phyloP scores from a whole-genome alignment of 2,888 invertebrate genomes.

The Opisthograptis luteolata region DNA sequence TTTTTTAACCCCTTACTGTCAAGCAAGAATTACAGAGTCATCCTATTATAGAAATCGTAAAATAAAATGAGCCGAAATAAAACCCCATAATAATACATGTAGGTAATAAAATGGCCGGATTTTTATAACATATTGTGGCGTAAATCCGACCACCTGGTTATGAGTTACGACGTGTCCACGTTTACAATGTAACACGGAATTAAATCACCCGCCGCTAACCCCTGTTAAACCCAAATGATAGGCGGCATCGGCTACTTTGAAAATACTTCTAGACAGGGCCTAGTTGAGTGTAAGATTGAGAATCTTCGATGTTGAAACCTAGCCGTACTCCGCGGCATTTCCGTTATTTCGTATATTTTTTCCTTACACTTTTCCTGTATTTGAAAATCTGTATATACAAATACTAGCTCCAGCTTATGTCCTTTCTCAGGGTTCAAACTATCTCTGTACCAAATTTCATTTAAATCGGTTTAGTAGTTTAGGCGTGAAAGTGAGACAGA shows the following conservation, averaged over 20 bases:
- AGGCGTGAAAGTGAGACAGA: too few species aligned
- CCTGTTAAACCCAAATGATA: background rate
- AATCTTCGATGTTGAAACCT: too few species aligned
- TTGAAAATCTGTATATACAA: too few species aligned
- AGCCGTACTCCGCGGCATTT: too few species aligned
- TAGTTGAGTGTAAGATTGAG: too few species aligned
- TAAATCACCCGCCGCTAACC: conserved; percentile 43
- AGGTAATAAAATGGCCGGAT: conserved; percentile 58
- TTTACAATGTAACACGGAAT: conserved; percentile 52
- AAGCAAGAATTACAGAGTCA: background rate
- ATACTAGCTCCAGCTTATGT: too few species aligned
- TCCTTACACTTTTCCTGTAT: too few species aligned
- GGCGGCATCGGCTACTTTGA: background rate
- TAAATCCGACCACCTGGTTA: conserved; percentile 64
- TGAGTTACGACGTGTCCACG: conserved; percentile 54
- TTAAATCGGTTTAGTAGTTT: too few species aligned
- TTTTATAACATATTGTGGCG: conserved; percentile 68
- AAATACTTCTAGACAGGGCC: too few species aligned
- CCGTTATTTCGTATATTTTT: too few species aligned
- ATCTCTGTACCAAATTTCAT: too few species aligned
- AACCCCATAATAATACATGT: conserved; percentile 46
- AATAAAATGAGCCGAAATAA: conserved; percentile 44
- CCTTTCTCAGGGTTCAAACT: too few species aligned
- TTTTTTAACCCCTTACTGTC: background rate
- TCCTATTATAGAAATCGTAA: conserved; percentile 29